Percentiles rank a stretch among this genome's conserved stretches.
These are phyloP conservation scores for Acanthopagrus latus DNA, from an alignment of 2,797 vertebrate species.

Conservation along the genomic window DNA sequence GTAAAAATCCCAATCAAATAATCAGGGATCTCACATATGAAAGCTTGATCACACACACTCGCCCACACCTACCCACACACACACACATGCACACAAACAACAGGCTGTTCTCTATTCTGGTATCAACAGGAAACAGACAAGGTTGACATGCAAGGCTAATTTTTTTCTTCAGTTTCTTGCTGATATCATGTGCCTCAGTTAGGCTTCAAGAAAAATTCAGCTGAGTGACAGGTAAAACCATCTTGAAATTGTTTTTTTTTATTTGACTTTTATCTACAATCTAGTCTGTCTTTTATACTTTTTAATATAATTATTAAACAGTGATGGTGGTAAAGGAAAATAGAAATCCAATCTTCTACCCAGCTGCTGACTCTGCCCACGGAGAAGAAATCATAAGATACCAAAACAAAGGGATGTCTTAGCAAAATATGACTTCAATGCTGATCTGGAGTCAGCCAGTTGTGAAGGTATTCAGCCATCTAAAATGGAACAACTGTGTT, in stretches of 20 bases:
- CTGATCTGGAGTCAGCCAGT: slow-evolving; percentile 48
- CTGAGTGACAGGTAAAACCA: too few species aligned
- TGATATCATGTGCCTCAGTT: too few species aligned
- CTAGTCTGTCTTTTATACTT: background rate
- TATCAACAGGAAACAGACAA: slow-evolving; percentile 19
- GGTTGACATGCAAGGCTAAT: slow-evolving; percentile 20
- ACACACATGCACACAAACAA: too few species aligned
- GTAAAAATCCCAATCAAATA: background rate
- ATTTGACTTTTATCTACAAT: too few species aligned
- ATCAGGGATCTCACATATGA: background rate
- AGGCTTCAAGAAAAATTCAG: too few species aligned
- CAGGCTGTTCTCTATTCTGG: background rate
- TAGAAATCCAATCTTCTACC: slow-evolving; percentile 6
- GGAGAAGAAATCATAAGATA: slow-evolving; percentile 35
- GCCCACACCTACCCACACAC: background rate
- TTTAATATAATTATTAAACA: slow-evolving; percentile 4
- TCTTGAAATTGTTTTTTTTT: too few species aligned
- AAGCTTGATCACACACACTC: background rate
- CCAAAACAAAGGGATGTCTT: slow-evolving; percentile 55
- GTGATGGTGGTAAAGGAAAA: slow-evolving; percentile 9
- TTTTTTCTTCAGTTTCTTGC: background rate
- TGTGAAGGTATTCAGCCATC: slow-evolving; percentile 33
- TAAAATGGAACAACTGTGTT: background rate
- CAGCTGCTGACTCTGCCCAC: slow-evolving; percentile 41
- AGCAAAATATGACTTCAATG: slow-evolving; percentile 56